Percentiles rank a stretch among this genome's conserved stretches.
These are phyloP conservation scores for Euzetes globulus DNA, from an alignment of 2,888 invertebrate genomes.

Conservation along the genomic window DNA sequence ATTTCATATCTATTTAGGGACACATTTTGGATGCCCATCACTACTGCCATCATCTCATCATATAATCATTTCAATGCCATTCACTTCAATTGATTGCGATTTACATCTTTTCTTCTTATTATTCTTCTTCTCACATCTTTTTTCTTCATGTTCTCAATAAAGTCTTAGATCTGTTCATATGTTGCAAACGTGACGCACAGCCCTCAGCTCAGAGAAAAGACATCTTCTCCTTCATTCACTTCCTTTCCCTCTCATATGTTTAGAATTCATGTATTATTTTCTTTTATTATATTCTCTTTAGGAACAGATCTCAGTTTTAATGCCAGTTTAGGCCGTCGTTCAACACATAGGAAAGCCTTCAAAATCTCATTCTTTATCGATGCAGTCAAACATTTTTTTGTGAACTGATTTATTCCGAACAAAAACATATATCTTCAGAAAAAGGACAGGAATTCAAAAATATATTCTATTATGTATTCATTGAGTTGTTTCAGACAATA, in stretches of 20 bases:
- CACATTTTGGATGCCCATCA: neutral
- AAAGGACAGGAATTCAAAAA: neutral
- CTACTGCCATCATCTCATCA: neutral
- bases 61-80: conserved; percentile 20
- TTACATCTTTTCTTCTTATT: conserved; percentile 16
- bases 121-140: neutral
- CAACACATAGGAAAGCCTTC: neutral
- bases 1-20: conserved; percentile 3
- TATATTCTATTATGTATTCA: no score
- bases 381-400: neutral
- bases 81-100: conserved; percentile 19
- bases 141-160: neutral
- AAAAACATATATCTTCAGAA: neutral
- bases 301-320: neutral
- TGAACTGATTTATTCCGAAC: neutral
- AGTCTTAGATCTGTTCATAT: neutral
- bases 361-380: conserved; percentile 1
- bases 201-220: neutral
- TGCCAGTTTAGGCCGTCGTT: neutral
- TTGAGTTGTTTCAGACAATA: no score
- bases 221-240: neutral
- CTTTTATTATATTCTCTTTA: neutral
- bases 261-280: conserved; percentile 23
- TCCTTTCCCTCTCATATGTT: conserved; percentile 8
- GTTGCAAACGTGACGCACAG: conserved; percentile 1